These are phyloP conservation scores for Philereme vetulata DNA, from an alignment of 2,888 invertebrate genomes.

Conservation along the genomic window DNA sequence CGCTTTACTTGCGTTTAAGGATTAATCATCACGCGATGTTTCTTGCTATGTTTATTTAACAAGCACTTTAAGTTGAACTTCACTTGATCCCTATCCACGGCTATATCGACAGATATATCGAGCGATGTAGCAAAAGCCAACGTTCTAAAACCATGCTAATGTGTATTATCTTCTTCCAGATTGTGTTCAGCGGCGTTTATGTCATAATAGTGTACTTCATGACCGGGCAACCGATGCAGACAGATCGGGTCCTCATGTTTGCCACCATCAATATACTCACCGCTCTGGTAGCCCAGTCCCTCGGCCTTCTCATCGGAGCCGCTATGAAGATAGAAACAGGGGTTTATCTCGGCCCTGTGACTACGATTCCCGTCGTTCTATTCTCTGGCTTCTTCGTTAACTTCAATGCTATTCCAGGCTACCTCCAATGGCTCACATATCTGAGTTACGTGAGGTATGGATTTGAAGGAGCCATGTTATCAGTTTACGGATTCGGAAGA, in stretches of 20 bases:
- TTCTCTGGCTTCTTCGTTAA: conserved; percentile 98
- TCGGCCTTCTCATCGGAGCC: conserved; percentile 96
- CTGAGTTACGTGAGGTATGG: conserved; percentile 94
- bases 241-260: conserved; percentile 91
- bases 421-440: conserved; percentile 95
- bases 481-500: conserved; percentile 95
- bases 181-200: conserved; percentile 93
- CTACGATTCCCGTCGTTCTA: conserved; percentile 94
- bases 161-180: conserved; percentile 79
- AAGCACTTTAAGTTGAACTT: not conserved
- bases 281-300: conserved; percentile 95
- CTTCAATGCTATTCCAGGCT: conserved; percentile 94
- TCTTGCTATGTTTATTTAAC: conserved; percentile 1
- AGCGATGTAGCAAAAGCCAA: too few relatives aligned
- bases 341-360: conserved; percentile 92
- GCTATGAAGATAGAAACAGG: conserved; percentile 93
- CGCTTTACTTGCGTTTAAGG: conserved; percentile 11
- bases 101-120: too few relatives aligned
- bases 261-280: conserved; percentile 89
- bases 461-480: conserved; percentile 95
- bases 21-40: conserved; percentile 10
- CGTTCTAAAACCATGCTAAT: not conserved
- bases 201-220: conserved; percentile 96
- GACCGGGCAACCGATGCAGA: conserved; percentile 97
- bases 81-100: not conserved